phyloP scores from a whole-genome alignment of 2,888 invertebrate species.

The Nephrotoma flavescens region DNA sequence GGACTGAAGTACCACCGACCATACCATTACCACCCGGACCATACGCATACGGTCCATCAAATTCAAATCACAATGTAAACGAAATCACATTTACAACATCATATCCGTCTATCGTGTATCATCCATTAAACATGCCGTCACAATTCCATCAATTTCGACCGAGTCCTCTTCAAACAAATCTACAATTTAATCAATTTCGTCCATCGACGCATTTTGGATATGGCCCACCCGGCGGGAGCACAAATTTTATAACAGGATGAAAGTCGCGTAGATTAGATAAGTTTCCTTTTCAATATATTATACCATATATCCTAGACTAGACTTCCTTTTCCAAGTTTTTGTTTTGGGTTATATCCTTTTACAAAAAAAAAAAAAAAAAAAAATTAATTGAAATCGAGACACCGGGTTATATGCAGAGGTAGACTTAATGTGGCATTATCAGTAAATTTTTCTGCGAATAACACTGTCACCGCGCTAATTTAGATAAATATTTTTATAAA shows the following conservation, averaged over 20 bases:
- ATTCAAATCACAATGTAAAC: not conserved
- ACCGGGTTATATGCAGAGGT: not conserved
- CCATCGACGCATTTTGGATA: not conserved
- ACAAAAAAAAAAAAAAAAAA: too few species aligned
- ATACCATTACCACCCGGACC: not conserved
- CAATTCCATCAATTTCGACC: not conserved
- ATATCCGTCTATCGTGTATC: not conserved
- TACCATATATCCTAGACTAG: not conserved
- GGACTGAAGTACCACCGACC: too few species aligned
- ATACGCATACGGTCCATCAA: not conserved
- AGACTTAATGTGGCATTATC: not conserved
- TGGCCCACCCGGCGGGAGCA: not conserved
- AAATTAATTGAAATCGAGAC: not conserved
- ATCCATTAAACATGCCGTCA: not conserved
- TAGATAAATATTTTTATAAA: not conserved
- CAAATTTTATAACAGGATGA: not conserved
- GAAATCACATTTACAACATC: not conserved
- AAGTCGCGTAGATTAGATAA: not conserved
- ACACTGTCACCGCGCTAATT: not conserved
- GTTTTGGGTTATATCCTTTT: not conserved
- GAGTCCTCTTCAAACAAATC: not conserved
- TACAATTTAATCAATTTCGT: not conserved
- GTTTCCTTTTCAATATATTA: not conserved
- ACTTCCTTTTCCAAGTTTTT: not conserved
- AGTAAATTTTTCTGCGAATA: not conserved